phyloP scores from a whole-genome alignment of 2,888 invertebrate species.

The Sphaeridia pumilis region DNA sequence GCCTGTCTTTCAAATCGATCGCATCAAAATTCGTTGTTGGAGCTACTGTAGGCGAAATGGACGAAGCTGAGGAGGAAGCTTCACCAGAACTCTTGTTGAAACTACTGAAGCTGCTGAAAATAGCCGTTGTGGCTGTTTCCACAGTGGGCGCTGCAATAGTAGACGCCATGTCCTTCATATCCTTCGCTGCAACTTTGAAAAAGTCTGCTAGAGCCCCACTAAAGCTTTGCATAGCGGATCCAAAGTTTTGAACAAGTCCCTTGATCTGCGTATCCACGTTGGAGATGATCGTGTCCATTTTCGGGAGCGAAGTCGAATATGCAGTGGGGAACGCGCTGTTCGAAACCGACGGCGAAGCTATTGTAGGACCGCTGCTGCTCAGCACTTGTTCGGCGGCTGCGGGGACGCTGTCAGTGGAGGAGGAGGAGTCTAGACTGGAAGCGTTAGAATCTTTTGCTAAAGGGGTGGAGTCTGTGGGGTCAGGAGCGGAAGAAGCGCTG shows the following conservation, averaged over 20 bases:
- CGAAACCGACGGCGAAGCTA: neutral
- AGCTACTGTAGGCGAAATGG: neutral
- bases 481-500: neutral
- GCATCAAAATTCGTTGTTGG: neutral
- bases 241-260: conserved; percentile 11
- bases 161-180: neutral
- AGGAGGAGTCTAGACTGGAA: neutral
- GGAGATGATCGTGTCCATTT: neutral
- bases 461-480: too few species aligned
- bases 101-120: neutral
- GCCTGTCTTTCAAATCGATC: too few species aligned
- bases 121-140: neutral
- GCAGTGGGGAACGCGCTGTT: too few species aligned
- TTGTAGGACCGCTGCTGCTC: too few species aligned
- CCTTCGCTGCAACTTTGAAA: conserved; percentile 3
- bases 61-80: neutral
- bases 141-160: conserved; percentile 1
- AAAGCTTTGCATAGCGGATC: conserved; percentile 12
- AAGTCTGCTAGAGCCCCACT: conserved; percentile 9
- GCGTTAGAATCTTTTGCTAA: too few species aligned
- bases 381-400: neutral
- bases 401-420: neutral
- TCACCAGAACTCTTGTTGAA: neutral
- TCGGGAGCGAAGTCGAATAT: neutral
- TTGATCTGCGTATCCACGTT: neutral